These are phyloP conservation scores for Drosophila greeni DNA, from an alignment of 2,888 invertebrate species.

Conservation along the genomic window DNA sequence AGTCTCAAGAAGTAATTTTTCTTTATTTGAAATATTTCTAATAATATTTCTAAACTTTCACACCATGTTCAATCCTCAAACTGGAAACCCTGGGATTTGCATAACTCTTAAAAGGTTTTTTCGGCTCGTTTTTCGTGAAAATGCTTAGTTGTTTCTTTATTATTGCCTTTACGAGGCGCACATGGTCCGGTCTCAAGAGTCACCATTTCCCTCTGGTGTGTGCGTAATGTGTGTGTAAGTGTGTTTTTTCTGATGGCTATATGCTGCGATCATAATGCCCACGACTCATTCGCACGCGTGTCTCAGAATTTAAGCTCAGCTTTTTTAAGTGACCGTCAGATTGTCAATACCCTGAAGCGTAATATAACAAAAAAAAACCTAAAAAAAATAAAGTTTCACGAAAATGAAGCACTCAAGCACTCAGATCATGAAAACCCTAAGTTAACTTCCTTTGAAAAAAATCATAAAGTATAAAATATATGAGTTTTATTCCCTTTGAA, in stretches of 20 bases:
- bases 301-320: slow-evolving; percentile 10
- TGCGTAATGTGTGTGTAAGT: slow-evolving; percentile 47
- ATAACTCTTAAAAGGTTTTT: slow-evolving; percentile 24
- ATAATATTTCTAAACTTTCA: background rate
- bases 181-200: slow-evolving; percentile 35
- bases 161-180: slow-evolving; percentile 43
- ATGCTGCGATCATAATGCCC: slow-evolving; percentile 28
- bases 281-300: slow-evolving; percentile 46
- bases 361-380: background rate
- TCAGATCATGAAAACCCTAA: background rate
- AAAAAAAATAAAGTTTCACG: background rate
- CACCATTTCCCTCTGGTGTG: slow-evolving; percentile 7
- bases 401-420: slow-evolving; percentile 7
- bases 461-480: slow-evolving; percentile 8
- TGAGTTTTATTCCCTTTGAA: slow-evolving; percentile 3
- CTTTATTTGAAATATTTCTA: background rate
- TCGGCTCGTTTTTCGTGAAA: slow-evolving; percentile 14
- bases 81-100: slow-evolving; percentile 18
- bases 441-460: slow-evolving; percentile 4
- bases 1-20: background rate
- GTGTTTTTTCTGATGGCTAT: slow-evolving; percentile 3
- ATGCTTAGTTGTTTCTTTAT: slow-evolving; percentile 39
- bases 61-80: background rate
- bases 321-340: background rate
- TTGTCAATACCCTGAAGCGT: slow-evolving; percentile 6